These are phyloP conservation scores for Smithornis capensis DNA, from an alignment of 2,113 vertebrate species.

Conservation along the genomic window DNA sequence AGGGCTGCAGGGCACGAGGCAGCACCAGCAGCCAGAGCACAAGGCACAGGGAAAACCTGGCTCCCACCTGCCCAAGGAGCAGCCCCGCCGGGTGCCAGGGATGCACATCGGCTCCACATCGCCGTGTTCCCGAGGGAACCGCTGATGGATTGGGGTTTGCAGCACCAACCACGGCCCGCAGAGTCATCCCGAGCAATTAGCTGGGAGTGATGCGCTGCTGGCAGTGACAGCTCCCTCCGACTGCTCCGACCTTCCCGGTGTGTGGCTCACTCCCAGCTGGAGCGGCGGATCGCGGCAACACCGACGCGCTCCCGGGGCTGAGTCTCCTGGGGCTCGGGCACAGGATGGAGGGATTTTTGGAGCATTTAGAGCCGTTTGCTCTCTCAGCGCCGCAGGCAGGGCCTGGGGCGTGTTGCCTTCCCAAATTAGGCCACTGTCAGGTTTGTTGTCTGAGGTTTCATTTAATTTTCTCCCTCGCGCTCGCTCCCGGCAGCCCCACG, in stretches of 20 bases:
- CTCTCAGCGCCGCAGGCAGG: background rate
- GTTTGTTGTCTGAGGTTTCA: background rate
- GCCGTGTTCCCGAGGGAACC: rapidly evolving
- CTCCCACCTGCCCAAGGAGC: background rate
- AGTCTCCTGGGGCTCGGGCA: background rate
- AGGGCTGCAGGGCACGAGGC: background rate
- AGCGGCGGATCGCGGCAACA: background rate
- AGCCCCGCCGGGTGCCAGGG: background rate
- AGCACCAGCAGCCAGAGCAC: background rate
- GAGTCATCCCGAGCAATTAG: background rate
- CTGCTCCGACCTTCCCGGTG: rapidly evolving
- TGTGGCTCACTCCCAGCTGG: background rate
- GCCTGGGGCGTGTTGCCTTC: slow-evolving; percentile 7
- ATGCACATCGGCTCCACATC: background rate
- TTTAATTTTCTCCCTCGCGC: background rate
- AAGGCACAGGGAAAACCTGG: background rate
- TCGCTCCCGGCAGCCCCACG: background rate
- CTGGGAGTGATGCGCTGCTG: background rate
- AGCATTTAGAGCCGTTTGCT: slow-evolving; percentile 28
- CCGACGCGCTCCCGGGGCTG: background rate
- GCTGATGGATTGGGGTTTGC: background rate
- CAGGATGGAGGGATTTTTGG: background rate
- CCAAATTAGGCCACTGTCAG: slow-evolving; percentile 46
- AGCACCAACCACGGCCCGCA: background rate
- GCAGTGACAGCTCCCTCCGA: background rate